Evolutionary conservation across 2,888 invertebrate genomes (phyloP).

Genomic region (Oxyteleia sp.): DNA sequence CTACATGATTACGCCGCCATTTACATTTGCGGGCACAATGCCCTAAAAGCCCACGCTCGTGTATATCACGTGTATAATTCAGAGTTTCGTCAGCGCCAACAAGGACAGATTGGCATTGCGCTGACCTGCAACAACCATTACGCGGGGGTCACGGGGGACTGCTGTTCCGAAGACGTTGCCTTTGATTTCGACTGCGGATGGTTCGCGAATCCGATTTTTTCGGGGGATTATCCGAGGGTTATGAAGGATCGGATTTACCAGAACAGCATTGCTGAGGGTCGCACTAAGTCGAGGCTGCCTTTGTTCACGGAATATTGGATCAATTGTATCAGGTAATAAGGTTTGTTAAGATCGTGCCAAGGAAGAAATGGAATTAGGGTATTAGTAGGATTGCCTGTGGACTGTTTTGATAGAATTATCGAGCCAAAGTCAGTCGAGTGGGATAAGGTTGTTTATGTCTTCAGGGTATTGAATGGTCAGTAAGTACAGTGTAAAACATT

Average conservation of each 20-base stretch:
- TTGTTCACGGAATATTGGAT: constrained; percentile 89
- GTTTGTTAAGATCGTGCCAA: too few species aligned
- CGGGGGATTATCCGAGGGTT: constrained; percentile 89
- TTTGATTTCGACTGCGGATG: constrained; percentile 88
- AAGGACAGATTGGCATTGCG: constrained; percentile 87
- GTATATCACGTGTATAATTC: constrained; percentile 90
- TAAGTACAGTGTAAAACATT: too few species aligned
- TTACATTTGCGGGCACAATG: constrained; percentile 90
- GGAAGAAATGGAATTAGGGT: too few species aligned
- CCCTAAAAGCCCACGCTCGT: constrained; percentile 92
- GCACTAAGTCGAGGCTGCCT: constrained; percentile 87
- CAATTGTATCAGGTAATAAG: constrained; percentile 87
- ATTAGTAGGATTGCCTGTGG: too few species aligned
- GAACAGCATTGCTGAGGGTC: constrained; percentile 87
- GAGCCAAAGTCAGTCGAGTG: too few species aligned
- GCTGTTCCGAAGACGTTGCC: constrained; percentile 57
- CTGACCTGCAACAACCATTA: constrained; percentile 62
- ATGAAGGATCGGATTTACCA: constrained; percentile 87
- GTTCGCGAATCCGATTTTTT: constrained; percentile 88
- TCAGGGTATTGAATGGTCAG: too few species aligned
- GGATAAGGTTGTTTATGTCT: too few species aligned
- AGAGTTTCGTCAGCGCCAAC: constrained; percentile 89
- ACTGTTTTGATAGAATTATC: too few species aligned
- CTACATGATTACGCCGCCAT: constrained; percentile 66
- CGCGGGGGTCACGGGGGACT: constrained; percentile 72